Percentiles rank a stretch among this genome's conserved stretches.
Evolutionary conservation across 2,888 invertebrate species (phyloP).

Genomic region (Torymus aiolomorphi): DNA sequence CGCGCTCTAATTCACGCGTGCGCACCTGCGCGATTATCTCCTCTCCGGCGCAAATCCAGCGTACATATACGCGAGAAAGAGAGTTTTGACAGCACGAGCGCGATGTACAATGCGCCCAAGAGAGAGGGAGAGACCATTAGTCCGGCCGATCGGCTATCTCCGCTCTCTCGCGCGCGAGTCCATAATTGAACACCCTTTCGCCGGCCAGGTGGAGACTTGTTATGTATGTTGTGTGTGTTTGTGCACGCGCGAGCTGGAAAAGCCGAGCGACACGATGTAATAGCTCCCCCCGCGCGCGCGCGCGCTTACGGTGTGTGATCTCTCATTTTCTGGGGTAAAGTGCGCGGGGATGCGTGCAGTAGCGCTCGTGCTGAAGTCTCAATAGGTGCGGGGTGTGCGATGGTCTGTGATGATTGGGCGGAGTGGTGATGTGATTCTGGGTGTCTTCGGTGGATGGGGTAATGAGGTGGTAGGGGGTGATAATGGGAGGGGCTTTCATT

Average conservation of each 20-base stretch:
- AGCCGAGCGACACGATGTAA: not conserved
- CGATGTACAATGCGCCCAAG: slow-evolving; percentile 5
- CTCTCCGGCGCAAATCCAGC: slow-evolving; percentile 5
- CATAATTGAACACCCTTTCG: slow-evolving; percentile 48
- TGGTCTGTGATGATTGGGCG: not conserved
- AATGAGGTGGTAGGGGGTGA: too few relatives aligned
- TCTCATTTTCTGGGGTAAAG: slow-evolving; percentile 27
- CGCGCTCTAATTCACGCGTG: not conserved
- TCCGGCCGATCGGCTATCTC: slow-evolving; percentile 33
- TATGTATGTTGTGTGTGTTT: not conserved
- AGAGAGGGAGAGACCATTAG: slow-evolving; percentile 34
- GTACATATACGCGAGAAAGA: not conserved
- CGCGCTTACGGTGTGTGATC: not conserved
- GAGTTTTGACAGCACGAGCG: slow-evolving; percentile 42
- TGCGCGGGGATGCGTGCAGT: too few relatives aligned
- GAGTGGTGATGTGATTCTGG: too few relatives aligned
- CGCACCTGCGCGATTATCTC: slow-evolving; percentile 52
- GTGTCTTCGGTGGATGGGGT: too few relatives aligned
- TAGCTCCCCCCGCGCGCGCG: not conserved
- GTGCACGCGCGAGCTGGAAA: not conserved
- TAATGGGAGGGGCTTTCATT: too few relatives aligned
- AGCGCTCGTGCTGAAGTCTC: slow-evolving; percentile 18
- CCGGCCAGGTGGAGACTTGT: slow-evolving; percentile 14
- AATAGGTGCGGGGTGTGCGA: not conserved
- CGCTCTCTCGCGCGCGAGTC: not conserved